Percentiles rank a stretch among this genome's conserved stretches.
Conservation (phyloP, 2,113 vertebrate species). For the Spilogale gracilis region DNA sequence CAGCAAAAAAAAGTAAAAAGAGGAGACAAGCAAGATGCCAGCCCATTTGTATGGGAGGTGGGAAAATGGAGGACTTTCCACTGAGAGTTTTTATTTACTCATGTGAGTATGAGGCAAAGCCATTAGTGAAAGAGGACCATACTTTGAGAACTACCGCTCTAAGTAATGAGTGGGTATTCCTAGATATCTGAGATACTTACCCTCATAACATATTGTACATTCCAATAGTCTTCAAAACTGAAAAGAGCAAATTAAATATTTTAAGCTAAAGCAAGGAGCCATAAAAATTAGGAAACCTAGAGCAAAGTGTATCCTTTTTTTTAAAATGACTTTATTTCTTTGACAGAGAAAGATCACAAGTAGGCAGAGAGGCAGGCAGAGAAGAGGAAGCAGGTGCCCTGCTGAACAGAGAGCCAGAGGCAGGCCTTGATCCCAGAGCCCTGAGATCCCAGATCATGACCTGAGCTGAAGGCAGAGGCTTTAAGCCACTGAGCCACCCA, state of each 20-base stretch:
- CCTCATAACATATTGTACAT: background rate
- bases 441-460: too few relatives aligned
- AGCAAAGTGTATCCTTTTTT: background rate
- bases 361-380: too few relatives aligned
- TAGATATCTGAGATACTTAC: background rate
- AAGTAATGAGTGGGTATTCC: background rate
- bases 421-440: too few relatives aligned
- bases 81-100: background rate
- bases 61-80: background rate
- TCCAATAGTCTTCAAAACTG: background rate
- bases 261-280: background rate
- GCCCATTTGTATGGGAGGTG: background rate
- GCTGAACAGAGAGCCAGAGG: too few relatives aligned
- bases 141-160: background rate
- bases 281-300: background rate
- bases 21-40: background rate
- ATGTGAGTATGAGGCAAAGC: background rate
- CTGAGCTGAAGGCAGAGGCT: too few relatives aligned
- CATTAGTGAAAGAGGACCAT: background rate
- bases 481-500: too few relatives aligned
- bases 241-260: constrained; percentile 1
- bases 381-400: too few relatives aligned
- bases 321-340: too few relatives aligned
- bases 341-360: too few relatives aligned
- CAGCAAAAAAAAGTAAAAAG: background rate